Conservation (phyloP, 2,113 vertebrate genomes). For the Paramisgurnus dabryanus region DNA sequence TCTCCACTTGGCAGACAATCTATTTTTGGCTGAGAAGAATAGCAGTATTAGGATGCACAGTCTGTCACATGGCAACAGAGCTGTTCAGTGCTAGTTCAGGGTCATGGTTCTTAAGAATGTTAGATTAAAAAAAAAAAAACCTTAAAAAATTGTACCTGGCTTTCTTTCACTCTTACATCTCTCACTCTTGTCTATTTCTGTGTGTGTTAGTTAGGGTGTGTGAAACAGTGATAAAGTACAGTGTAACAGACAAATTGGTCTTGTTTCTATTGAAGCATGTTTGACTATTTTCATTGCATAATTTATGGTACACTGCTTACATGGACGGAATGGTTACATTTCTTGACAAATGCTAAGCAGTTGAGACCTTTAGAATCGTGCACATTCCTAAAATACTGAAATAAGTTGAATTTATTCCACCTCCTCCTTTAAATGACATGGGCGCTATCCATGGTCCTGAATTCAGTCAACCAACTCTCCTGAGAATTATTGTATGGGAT, state of each 20-base stretch:
- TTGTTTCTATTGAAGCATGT: background rate
- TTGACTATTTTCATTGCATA: background rate
- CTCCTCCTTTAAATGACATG: background rate
- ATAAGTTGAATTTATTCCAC: too few relatives aligned
- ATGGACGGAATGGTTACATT: background rate
- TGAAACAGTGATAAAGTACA: background rate
- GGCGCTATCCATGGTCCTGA: constrained; percentile 52
- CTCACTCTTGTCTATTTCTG: background rate
- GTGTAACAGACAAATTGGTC: background rate
- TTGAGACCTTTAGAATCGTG: background rate
- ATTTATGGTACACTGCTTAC: too few relatives aligned
- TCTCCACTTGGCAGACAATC: constrained; percentile 17
- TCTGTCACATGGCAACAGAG: constrained; percentile 44
- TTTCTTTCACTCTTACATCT: background rate
- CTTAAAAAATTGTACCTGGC: constrained; percentile 8
- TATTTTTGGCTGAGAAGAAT: constrained; percentile 41
- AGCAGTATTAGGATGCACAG: constrained; percentile 32
- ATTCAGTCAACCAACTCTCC: constrained; percentile 19
- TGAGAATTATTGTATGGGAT: background rate
- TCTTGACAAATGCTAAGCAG: background rate
- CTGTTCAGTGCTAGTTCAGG: constrained; percentile 41
- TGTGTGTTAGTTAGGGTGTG: background rate
- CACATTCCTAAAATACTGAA: background rate
- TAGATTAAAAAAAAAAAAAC: constrained; percentile 36
- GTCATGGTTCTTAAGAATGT: constrained; percentile 39